Evolutionary conservation across 2,797 vertebrate species (phyloP).

Genomic region (Coilia nasus): DNA sequence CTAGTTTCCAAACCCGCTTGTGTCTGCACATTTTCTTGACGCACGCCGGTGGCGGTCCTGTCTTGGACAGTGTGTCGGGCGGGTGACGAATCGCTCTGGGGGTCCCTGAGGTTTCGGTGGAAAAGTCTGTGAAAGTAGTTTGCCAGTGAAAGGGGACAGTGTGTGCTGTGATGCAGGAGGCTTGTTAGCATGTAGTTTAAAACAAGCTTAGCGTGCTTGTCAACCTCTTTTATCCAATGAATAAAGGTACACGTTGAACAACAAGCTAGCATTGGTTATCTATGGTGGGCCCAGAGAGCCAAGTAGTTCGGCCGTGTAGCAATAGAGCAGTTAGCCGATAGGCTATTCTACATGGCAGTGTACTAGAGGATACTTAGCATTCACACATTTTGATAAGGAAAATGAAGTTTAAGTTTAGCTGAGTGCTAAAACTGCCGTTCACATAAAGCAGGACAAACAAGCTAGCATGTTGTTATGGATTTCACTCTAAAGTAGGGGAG

Average conservation of each 20-base stretch:
- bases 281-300: too few species aligned
- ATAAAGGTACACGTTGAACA: not conserved
- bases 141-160: constrained; percentile 8
- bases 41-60: constrained; percentile 18
- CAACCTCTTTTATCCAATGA: not conserved
- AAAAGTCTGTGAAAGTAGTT: constrained; percentile 23
- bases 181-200: constrained; percentile 17
- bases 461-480: not conserved
- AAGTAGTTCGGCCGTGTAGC: not conserved
- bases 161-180: constrained; percentile 16
- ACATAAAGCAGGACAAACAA: not conserved
- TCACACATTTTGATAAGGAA: not conserved
- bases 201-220: not conserved
- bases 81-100: constrained; percentile 24
- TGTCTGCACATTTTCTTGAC: constrained; percentile 15
- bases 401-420: too few species aligned
- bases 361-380: not conserved
- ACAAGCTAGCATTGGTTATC: not conserved
- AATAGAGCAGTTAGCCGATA: not conserved
- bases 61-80: not conserved
- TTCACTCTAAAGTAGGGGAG: not conserved
- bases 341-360: not conserved
- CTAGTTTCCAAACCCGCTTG: constrained; percentile 16
- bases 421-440: not conserved
- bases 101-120: constrained; percentile 22